Conservation (phyloP, 2,113 vertebrate genomes). For the Sinocyclocheilus maitianheensis region DNA sequence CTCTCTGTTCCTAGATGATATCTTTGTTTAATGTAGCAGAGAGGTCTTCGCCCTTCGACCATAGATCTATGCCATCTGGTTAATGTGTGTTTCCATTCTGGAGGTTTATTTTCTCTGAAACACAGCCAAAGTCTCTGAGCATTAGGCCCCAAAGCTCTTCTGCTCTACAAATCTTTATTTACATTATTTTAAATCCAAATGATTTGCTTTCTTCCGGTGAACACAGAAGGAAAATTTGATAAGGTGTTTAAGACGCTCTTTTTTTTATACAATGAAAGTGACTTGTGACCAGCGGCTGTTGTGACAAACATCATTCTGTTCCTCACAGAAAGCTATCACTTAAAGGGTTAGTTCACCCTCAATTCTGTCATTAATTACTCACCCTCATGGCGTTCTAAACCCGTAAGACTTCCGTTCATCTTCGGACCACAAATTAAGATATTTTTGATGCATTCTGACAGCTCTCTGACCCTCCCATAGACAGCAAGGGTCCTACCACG, state of each 20-base stretch:
- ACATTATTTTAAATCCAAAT: background rate
- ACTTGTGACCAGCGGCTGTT: background rate
- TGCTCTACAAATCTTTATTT: background rate
- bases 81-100: background rate
- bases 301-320: background rate
- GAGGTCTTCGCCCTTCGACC: background rate
- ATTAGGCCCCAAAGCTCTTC: background rate
- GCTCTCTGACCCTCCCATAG: too few species aligned
- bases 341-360: too few species aligned
- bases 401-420: too few species aligned
- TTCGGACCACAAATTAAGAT: too few species aligned
- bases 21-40: constrained; percentile 24
- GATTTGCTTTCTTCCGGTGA: background rate
- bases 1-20: constrained; percentile 8
- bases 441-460: too few species aligned
- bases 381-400: too few species aligned
- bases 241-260: background rate
- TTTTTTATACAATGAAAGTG: background rate
- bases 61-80: background rate
- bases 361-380: too few species aligned
- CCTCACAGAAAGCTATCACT: background rate
- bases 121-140: constrained; percentile 15
- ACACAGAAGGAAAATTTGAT: background rate
- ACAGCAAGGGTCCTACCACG: too few species aligned
- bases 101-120: constrained; percentile 30